Evolutionary conservation across 2,797 vertebrate species (phyloP).

Genomic region (Rhinophrynus dorsalis): DNA sequence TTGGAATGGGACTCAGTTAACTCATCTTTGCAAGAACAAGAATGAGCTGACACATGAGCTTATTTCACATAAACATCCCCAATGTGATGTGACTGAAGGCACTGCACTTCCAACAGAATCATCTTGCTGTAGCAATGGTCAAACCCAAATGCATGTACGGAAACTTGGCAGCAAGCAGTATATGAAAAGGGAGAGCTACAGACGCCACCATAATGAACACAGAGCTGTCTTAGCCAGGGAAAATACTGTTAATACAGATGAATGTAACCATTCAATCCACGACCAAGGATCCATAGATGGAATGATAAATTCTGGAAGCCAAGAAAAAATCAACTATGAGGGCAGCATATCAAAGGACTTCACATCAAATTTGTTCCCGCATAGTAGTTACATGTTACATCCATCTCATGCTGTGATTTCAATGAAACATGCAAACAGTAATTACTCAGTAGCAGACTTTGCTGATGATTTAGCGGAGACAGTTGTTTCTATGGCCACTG

Average conservation of each 20-base stretch:
- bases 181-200: constrained; percentile 67
- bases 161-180: constrained; percentile 57
- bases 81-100: constrained; percentile 14
- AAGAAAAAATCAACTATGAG: constrained; percentile 51
- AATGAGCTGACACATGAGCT: constrained; percentile 6
- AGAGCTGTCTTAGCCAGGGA: constrained; percentile 53
- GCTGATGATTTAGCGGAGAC: constrained; percentile 94
- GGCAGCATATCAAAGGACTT: constrained; percentile 59
- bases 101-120: constrained; percentile 44
- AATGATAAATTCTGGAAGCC: constrained; percentile 27
- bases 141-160: constrained; percentile 40
- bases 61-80: constrained; percentile 26
- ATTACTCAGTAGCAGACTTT: constrained; percentile 84
- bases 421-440: constrained; percentile 74
- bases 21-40: neutral
- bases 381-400: constrained; percentile 59
- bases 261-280: constrained; percentile 59
- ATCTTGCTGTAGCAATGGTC: constrained; percentile 15
- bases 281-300: constrained; percentile 58
- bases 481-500: constrained; percentile 97
- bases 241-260: constrained; percentile 41
- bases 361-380: constrained; percentile 58
- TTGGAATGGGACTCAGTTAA: constrained; percentile 24
- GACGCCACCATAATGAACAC: constrained; percentile 58
- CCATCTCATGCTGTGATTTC: constrained; percentile 62